Conservation (phyloP, 2,888 invertebrate species). For the Mythimna vitellina region DNA sequence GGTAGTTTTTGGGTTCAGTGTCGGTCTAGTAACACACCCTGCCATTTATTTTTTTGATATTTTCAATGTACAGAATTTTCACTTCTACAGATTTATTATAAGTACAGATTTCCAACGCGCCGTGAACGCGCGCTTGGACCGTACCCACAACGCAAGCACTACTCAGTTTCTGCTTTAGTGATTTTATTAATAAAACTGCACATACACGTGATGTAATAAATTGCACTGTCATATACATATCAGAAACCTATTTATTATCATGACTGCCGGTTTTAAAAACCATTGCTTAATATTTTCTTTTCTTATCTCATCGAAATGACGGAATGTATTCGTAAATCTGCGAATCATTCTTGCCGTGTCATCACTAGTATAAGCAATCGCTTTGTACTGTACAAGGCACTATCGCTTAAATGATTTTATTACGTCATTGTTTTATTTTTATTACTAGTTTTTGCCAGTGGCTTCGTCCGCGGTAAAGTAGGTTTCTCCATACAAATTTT, state of each 20-base stretch:
- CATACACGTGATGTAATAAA: background rate
- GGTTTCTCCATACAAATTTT: no score
- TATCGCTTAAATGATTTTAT: background rate
- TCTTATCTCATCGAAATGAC: conserved; percentile 23
- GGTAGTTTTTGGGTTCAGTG: no score
- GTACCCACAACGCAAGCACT: no score
- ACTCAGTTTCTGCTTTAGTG: background rate
- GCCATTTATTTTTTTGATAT: no score
- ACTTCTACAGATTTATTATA: no score
- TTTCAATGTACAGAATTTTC: no score
- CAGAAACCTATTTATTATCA: conserved; percentile 4
- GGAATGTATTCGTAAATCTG: background rate
- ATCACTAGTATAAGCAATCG: background rate
- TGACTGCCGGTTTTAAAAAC: background rate
- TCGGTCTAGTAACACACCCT: no score
- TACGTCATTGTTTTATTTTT: no score
- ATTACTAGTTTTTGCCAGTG: no score
- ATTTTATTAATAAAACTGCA: background rate
- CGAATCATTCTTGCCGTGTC: conserved; percentile 15
- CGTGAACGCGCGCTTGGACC: no score
- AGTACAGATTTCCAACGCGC: no score
- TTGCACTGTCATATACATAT: background rate
- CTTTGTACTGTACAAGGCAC: background rate
- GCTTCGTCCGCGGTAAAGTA: no score
- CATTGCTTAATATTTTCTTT: conserved; percentile 14